Percentiles rank a stretch among this genome's conserved stretches.
Conservation (phyloP, 2,888 invertebrate species). For the Frankliniella fusca region DNA sequence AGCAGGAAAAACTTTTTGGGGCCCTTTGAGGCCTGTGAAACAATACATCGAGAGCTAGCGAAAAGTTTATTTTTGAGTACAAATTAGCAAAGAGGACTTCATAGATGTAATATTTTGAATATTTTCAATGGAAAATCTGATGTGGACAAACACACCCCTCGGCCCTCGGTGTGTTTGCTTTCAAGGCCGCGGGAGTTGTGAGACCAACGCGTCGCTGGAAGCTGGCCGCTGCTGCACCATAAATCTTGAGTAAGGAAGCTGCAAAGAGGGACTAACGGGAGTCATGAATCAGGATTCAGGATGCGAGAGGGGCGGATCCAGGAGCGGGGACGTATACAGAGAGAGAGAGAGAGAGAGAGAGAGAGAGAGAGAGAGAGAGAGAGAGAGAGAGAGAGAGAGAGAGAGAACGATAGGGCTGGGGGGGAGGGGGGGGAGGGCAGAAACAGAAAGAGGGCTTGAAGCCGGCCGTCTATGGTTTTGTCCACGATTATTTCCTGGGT, state of each 20-base stretch:
- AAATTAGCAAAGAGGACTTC: too few species aligned
- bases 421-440: background rate
- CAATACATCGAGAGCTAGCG: too few species aligned
- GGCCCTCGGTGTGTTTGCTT: too few species aligned
- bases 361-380: background rate
- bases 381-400: constrained; percentile 8
- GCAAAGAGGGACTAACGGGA: background rate
- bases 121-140: too few species aligned
- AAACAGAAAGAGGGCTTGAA: too few species aligned
- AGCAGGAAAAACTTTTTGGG: too few species aligned
- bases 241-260: constrained; percentile 22
- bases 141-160: too few species aligned
- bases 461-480: background rate
- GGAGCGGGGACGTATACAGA: background rate
- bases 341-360: background rate
- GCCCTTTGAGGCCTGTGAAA: too few species aligned
- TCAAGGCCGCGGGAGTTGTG: too few species aligned
- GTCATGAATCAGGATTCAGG: constrained; percentile 18
- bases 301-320: background rate
- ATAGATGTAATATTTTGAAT: too few species aligned
- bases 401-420: background rate
- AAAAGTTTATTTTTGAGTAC: too few species aligned
- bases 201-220: too few species aligned
- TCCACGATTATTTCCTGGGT: constrained; percentile 21
- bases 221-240: background rate